These are phyloP conservation scores for Macropus fuliginosus DNA, from an alignment of 2,797 vertebrate genomes.

Conservation along the genomic window DNA sequence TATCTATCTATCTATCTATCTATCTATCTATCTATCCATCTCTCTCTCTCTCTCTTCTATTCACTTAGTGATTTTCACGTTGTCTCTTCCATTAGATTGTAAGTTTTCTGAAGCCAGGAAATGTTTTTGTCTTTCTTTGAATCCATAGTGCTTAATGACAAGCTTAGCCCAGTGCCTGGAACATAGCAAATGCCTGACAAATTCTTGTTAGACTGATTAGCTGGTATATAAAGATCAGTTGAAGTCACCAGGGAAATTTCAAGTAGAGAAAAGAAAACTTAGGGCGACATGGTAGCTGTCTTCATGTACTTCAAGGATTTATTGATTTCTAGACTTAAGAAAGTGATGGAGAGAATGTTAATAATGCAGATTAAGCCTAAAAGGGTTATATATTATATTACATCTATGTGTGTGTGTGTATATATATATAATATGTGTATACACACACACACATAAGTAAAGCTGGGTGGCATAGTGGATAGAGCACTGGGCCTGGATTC, in stretches of 20 bases:
- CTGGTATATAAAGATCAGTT: not conserved
- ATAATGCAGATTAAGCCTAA: not conserved
- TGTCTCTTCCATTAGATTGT: not conserved
- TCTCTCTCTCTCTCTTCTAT: not conserved
- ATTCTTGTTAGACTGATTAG: not conserved
- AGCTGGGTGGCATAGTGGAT: too few relatives aligned
- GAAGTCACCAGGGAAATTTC: not conserved
- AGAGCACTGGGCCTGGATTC: too few relatives aligned
- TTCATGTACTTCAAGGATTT: not conserved
- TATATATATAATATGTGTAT: too few relatives aligned
- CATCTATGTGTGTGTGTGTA: too few relatives aligned
- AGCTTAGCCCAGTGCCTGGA: not conserved
- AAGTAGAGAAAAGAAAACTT: not conserved
- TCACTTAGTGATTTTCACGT: not conserved
- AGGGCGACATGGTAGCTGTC: not conserved
- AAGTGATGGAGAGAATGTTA: not conserved
- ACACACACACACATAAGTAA: too few relatives aligned
- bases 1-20: too few relatives aligned
- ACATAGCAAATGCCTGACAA: not conserved
- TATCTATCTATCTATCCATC: too few relatives aligned
- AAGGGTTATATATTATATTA: not conserved
- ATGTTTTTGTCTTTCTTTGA: not conserved
- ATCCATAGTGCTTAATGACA: not conserved
- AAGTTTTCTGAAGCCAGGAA: not conserved
- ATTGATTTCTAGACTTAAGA: not conserved